Conservation (phyloP, 35 echinoderm and acorn worm genomes). For the Amphiura filiformis region DNA sequence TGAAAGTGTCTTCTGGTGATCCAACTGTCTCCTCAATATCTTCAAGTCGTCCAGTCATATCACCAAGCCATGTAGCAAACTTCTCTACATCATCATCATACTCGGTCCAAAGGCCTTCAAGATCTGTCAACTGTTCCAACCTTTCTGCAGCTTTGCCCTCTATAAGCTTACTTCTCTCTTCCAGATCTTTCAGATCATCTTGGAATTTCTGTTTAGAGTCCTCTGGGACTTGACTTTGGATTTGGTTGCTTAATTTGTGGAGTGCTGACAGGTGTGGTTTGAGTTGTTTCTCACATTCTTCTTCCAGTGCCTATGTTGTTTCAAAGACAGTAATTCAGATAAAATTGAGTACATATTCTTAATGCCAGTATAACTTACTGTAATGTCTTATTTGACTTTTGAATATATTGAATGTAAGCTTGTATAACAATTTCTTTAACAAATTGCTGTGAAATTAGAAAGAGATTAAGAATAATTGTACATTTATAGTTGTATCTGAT, state of each 20-base stretch:
- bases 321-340: no score
- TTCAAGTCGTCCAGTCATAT: conserved; percentile 28
- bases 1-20: conserved; percentile 46
- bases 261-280: conserved; percentile 22
- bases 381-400: no score
- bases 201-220: conserved; percentile 3
- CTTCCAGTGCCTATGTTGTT: conserved; percentile 21
- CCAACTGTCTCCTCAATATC: conserved; percentile 17
- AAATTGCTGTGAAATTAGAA: no score
- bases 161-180: background rate
- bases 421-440: no score
- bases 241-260: conserved; percentile 17
- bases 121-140: conserved; percentile 20
- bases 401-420: no score
- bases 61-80: conserved; percentile 50
- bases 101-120: conserved; percentile 38
- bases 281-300: conserved; percentile 4
- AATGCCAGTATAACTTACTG: no score
- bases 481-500: no score
- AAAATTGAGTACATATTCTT: no score
- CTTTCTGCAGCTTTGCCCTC: conserved; percentile 27
- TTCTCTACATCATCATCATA: conserved; percentile 8
- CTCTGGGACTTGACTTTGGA: background rate
- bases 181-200: conserved; percentile 7
- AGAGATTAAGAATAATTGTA: no score